phyloP scores from a whole-genome alignment of 2,888 invertebrate genomes.

The Cantharis rustica region DNA sequence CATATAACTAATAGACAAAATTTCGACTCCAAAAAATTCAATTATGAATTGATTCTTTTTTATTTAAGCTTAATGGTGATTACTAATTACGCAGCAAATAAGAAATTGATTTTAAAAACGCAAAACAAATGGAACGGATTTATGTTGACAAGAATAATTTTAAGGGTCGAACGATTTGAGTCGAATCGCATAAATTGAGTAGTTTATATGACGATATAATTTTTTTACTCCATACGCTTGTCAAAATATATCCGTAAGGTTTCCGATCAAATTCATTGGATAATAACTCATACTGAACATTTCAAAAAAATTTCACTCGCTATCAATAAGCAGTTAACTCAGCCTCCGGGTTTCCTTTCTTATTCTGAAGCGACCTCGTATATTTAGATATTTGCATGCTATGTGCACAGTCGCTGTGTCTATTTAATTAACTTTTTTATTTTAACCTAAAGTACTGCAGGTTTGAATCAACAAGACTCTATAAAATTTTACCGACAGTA shows the following conservation, averaged over 20 bases:
- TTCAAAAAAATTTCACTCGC: neutral
- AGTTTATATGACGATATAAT: neutral
- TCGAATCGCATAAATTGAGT: neutral
- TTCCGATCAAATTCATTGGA: neutral
- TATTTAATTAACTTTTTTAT: neutral
- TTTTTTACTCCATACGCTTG: neutral
- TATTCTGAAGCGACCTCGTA: neutral
- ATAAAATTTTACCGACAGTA: neutral
- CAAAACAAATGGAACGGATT: neutral
- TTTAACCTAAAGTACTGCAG: neutral
- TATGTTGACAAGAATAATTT: neutral
- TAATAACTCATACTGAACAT: neutral
- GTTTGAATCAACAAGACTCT: neutral
- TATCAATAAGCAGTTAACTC: neutral
- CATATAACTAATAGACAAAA: too few species aligned
- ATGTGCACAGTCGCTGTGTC: neutral
- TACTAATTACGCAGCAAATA: neutral
- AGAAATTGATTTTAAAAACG: neutral
- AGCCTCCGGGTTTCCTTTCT: neutral
- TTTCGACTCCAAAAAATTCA: too few species aligned
- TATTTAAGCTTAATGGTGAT: too few species aligned
- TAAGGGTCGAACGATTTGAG: neutral
- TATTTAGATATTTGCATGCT: neutral
- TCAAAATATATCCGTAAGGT: neutral
- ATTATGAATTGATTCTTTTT: too few species aligned